Base-by-base conservation (phyloP, 2,113 vertebrate species). In the Diphyllodes magnificus region DNA sequence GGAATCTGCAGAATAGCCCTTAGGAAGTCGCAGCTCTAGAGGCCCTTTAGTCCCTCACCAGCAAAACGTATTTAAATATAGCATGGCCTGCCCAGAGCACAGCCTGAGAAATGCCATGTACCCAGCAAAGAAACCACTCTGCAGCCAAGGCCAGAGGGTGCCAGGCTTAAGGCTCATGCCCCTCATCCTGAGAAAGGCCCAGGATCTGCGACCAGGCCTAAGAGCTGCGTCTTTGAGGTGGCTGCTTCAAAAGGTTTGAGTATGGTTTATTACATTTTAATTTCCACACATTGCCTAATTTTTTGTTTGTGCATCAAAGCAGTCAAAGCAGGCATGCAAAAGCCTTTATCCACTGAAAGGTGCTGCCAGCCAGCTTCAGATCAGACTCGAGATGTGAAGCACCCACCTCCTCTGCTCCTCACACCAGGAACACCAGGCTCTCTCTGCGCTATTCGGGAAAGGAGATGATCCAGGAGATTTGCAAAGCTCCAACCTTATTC, bases 61-160 rank as follows among this genome's bases (percentile, higher is more conserved):
- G 79, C 7, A 50, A 89, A 83, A 94, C 4, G 14, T 50, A 88
- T 86, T 96, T 97, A 96, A 96, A 95, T 95, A 93, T 96, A 96
- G 95, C 86, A 39, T 10, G 49, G 66, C 7, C 33, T 70, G 77
- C 30, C 44, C 90, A 50, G 81, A 64, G 82, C 6, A 2, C 44
- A 73, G 80, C 42, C 80, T 65, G 71, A 91, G 91, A 83, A 93
- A 85, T 60, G 42, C 33, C 44, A 22, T 27, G 15, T n/a, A 39
- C 15, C n/a, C 53, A 54, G 56, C 42, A 73, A 56, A 89, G 40
- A 50, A 79, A 71, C 5, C 30, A 24, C 44, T 35, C 69, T 60
- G 28, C 44, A 80, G 77, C 39, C 92, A 92, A 64, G 87, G 51
- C 47, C 87, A 70, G 60, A 90, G 22, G 22, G 24, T 91, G 56